Conservation (phyloP, 2,113 vertebrate species). For the Tapirus terrestris region DNA sequence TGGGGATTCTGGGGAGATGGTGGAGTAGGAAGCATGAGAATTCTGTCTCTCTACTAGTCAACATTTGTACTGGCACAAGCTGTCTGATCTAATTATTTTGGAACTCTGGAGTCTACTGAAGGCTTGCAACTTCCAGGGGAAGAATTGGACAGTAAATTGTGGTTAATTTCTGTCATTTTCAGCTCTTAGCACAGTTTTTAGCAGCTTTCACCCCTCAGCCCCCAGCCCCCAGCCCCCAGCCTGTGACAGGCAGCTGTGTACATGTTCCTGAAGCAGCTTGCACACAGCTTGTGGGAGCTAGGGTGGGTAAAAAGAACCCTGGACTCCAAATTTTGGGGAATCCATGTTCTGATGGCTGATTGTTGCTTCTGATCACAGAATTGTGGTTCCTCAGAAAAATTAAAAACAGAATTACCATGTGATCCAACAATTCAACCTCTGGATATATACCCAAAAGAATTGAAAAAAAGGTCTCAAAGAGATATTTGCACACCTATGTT, state of each 20-base stretch:
- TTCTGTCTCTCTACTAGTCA: not conserved
- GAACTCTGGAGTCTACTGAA: not conserved
- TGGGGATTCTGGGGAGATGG: not conserved
- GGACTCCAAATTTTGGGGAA: not conserved
- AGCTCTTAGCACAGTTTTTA: not conserved
- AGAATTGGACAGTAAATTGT: not conserved
- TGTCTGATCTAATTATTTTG: not conserved
- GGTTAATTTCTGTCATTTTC: not conserved
- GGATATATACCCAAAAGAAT: not conserved
- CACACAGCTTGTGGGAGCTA: not conserved
- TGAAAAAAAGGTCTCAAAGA: not conserved
- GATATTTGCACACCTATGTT: not conserved
- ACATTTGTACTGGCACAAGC: not conserved
- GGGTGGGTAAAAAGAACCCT: not conserved
- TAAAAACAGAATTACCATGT: not conserved
- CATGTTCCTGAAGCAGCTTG: not conserved
- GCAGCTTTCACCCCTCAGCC: not conserved
- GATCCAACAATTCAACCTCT: not conserved
- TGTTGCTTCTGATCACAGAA: not conserved
- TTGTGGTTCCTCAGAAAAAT: not conserved
- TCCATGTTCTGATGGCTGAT: not conserved
- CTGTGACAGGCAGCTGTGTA: not conserved
- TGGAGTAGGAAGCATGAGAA: not conserved
- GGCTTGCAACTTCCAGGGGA: not conserved
- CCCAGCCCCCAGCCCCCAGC: too few relatives aligned